Evolutionary conservation across 2,797 vertebrate genomes (phyloP).

Genomic region (Pangasius mekongensis): DNA sequence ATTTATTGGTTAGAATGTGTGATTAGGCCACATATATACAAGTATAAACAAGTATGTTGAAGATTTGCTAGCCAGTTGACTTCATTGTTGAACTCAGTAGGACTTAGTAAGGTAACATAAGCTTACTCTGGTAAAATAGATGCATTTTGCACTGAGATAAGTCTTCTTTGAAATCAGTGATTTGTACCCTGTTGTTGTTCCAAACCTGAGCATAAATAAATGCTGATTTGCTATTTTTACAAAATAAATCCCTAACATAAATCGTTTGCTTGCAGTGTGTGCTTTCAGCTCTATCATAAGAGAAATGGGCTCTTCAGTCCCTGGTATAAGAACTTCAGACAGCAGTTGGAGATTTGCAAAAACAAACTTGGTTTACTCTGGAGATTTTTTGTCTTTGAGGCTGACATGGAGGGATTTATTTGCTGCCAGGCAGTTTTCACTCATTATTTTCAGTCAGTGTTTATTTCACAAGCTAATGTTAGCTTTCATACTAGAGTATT

Average conservation of each 20-base stretch:
- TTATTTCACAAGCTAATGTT: not conserved
- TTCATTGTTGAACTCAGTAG: not conserved
- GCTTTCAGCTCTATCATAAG: not conserved
- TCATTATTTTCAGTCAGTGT: not conserved
- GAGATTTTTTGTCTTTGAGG: not conserved
- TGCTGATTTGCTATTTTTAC: not conserved
- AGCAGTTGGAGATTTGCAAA: not conserved
- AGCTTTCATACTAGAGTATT: not conserved
- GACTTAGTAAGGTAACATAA: not conserved
- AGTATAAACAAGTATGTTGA: not conserved
- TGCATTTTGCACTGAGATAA: not conserved
- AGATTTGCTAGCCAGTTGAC: not conserved
- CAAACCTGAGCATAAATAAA: not conserved
- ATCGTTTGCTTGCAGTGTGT: not conserved
- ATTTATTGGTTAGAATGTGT: too few relatives aligned
- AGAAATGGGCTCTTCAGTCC: not conserved
- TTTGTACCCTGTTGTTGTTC: not conserved
- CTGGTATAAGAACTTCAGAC: not conserved
- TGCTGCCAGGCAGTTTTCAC: not conserved
- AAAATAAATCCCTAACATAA: not conserved
- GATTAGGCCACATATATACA: too few relatives aligned
- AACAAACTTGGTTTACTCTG: not conserved
- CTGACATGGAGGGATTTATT: not conserved
- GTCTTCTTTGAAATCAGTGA: not conserved
- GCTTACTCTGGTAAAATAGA: not conserved